phyloP scores from a whole-genome alignment of 1,140 invertebrate genomes.

The Apis dorsata region DNA sequence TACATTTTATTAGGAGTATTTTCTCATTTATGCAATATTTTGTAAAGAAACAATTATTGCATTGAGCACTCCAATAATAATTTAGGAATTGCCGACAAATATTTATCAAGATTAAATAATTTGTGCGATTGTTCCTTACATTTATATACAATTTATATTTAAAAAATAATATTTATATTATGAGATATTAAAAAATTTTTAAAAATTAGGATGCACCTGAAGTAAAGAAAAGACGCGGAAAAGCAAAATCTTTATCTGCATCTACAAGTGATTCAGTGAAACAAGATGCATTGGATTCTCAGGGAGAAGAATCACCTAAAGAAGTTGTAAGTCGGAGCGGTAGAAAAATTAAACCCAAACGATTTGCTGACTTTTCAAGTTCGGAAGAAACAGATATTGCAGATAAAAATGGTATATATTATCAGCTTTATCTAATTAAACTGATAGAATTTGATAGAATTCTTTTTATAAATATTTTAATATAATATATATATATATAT shows the following conservation, averaged over 20 bases:
- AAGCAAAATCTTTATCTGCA: constrained; percentile 57
- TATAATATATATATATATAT: no score
- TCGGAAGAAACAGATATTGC: constrained; percentile 71
- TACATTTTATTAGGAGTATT: constrained; percentile 37
- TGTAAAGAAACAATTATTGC: constrained; percentile 59
- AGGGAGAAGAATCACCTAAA: constrained; percentile 75
- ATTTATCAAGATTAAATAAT: constrained; percentile 74
- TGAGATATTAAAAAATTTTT: background rate
- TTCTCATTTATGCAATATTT: constrained; percentile 32
- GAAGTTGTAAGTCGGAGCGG: constrained; percentile 87
- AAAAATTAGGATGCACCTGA: constrained; percentile 70
- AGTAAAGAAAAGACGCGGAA: constrained; percentile 74
- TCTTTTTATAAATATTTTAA: constrained; percentile 5
- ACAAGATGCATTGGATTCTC: constrained; percentile 70
- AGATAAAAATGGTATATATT: constrained; percentile 68
- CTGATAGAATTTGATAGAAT: background rate
- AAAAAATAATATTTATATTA: background rate
- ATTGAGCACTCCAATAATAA: constrained; percentile 65
- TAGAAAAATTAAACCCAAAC: constrained; percentile 87
- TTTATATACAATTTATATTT: background rate
- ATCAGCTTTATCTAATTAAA: background rate
- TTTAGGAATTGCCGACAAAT: constrained; percentile 77
- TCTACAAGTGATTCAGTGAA: constrained; percentile 61
- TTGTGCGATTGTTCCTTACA: constrained; percentile 81
- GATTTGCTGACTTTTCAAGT: constrained; percentile 78